These are phyloP conservation scores for Cygnus atratus DNA, from an alignment of 2,113 vertebrate species.

Conservation along the genomic window DNA sequence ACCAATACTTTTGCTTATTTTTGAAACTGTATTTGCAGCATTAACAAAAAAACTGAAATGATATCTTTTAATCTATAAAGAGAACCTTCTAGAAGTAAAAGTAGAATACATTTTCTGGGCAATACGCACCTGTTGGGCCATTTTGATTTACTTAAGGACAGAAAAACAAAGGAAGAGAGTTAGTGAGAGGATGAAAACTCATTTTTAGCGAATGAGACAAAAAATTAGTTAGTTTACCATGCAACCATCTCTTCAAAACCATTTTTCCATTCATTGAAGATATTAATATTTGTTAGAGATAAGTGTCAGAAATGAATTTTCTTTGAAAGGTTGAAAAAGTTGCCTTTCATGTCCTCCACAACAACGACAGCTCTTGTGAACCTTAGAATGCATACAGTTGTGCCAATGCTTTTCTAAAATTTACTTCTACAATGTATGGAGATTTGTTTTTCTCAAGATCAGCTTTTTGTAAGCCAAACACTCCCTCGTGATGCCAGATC, in stretches of 20 bases:
- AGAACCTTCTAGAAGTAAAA: background rate
- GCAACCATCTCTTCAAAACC: constrained; percentile 7
- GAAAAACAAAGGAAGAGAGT: constrained; percentile 66
- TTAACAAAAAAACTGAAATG: background rate
- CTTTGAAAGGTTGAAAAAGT: background rate
- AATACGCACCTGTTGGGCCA: constrained; percentile 62
- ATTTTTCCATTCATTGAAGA: background rate
- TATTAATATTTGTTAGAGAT: background rate
- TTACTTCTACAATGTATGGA: background rate
- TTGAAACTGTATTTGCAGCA: constrained; percentile 7
- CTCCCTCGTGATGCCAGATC: background rate
- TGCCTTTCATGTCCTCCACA: background rate
- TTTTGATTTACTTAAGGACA: constrained; percentile 65
- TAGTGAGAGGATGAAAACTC: constrained; percentile 47
- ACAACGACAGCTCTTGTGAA: background rate
- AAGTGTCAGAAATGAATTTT: background rate
- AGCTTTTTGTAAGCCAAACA: background rate
- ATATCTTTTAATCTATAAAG: background rate
- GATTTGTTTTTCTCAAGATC: background rate
- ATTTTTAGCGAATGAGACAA: constrained; percentile 35
- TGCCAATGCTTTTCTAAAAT: background rate
- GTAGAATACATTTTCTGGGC: background rate
- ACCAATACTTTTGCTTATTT: background rate
- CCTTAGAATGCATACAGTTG: background rate
- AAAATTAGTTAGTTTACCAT: constrained; percentile 26